Base-by-base conservation (phyloP, 2,797 vertebrate genomes). In the Acridotheres tristis region DNA sequence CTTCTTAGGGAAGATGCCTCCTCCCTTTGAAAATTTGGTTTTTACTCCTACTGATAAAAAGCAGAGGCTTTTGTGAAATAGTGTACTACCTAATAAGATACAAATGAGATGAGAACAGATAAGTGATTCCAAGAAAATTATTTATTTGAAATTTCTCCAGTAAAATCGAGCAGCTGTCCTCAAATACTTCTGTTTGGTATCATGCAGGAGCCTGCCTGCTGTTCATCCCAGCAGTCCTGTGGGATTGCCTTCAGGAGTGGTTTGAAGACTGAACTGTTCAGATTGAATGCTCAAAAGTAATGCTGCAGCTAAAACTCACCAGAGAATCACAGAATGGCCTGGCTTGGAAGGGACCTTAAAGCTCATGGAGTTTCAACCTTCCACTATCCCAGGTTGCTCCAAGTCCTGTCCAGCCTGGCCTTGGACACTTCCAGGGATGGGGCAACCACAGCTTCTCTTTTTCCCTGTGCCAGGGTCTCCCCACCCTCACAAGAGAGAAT, bases 361-460 rank as follows among this genome's bases (percentile, higher is more conserved):
- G 26, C 19, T 40, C 18, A 4, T 26, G 19, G 13, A 3, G 11
- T 78, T 72, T 15, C 3, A 53, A 4, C 9, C 17, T 72, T 7
- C 5, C 30, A 15, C 22, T 7, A 0, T 3, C 4, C 34, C 47
- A 34, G 59, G 22, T 1, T 72, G 22, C 45, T 78, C 45, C 9
- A 32, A 72, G 15, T 30, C 26, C 13, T 0, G 0, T 17, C 53
- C 45, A 42, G 0, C 21, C 4, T 65, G 66, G 45, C 1, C 22
- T 42, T 2, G 40, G 6, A 11, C 19, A 15, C 15, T 48, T 9
- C 19, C 58, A 47, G 38, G 38, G 38, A 10, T 65, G 38, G 38
- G 5, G 10, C 43, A 51, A 10, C 10, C 38, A 58, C 50, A 71
- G 8, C 65, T 58, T 7, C 51, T 32, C 66, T 42, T 42, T 42